Evolutionary conservation across 1,140 invertebrate genomes (phyloP).

Genomic region (Goniozus legneri): DNA sequence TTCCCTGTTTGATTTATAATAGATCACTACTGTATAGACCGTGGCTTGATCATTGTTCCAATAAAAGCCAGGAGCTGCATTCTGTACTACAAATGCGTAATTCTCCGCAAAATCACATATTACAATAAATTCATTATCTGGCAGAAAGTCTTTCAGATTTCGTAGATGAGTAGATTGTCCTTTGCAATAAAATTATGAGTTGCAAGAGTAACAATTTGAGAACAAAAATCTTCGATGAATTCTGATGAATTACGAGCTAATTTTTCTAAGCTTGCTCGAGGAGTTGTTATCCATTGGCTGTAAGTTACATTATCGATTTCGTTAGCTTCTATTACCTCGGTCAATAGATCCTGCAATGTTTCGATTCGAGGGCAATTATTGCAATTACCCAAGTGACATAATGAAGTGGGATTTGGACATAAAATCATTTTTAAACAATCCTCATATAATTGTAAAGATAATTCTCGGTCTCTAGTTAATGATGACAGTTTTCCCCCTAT

Average conservation of each 20-base stretch:
- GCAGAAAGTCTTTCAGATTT: slow-evolving; percentile 9
- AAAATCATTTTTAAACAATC: slow-evolving; percentile 8
- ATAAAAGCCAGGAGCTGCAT: neutral
- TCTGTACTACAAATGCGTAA: slow-evolving; percentile 9
- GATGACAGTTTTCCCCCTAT: slow-evolving; percentile 1
- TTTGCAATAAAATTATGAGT: slow-evolving; percentile 21
- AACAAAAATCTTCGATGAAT: slow-evolving; percentile 11
- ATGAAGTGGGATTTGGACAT: neutral
- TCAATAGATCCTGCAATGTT: slow-evolving; percentile 1
- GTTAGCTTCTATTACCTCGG: slow-evolving; percentile 3
- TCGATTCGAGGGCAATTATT: slow-evolving; percentile 1
- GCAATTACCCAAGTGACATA: slow-evolving; percentile 4
- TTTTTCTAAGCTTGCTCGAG: neutral
- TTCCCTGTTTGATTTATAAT: slow-evolving; percentile 11
- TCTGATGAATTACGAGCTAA: neutral
- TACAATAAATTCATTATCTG: slow-evolving; percentile 12
- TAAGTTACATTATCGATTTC: slow-evolving; percentile 8
- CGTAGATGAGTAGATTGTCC: slow-evolving; percentile 12
- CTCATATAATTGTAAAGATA: slow-evolving; percentile 3
- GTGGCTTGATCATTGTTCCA: slow-evolving; percentile 25
- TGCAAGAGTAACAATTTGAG: neutral
- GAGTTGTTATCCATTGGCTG: slow-evolving; percentile 1
- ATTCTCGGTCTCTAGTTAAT: neutral
- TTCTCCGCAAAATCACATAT: slow-evolving; percentile 35
- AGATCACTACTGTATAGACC: slow-evolving; percentile 25